Percentiles rank a stretch among this genome's conserved stretches.
These are phyloP conservation scores for Julus scanicus DNA, from an alignment of 2,888 invertebrate genomes.

Conservation along the genomic window DNA sequence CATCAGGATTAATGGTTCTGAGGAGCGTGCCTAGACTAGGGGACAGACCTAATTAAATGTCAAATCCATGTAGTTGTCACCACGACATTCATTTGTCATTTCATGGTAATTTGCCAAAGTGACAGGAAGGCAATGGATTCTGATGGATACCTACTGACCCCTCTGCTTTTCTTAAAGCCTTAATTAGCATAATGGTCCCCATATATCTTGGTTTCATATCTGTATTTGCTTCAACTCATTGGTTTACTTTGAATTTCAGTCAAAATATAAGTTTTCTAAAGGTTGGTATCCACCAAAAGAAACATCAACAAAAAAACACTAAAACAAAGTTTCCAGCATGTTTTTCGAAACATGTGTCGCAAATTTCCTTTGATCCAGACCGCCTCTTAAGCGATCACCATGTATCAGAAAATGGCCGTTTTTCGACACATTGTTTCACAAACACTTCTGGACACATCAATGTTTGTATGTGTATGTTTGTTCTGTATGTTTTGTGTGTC, in stretches of 20 bases:
- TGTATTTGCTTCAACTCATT: neutral
- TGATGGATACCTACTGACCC: neutral
- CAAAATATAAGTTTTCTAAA: too few species aligned
- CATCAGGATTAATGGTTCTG: neutral
- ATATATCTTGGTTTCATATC: neutral
- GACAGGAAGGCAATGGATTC: neutral
- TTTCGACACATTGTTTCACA: too few species aligned
- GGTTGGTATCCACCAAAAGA: too few species aligned
- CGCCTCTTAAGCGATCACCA: too few species aligned
- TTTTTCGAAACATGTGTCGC: too few species aligned
- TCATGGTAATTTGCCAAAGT: neutral
- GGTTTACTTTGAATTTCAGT: neutral
- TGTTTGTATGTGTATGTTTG: too few species aligned
- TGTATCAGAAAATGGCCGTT: too few species aligned
- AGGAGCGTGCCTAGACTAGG: neutral
- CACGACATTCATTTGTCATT: constrained; percentile 17
- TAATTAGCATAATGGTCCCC: neutral
- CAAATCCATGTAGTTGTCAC: constrained; percentile 28
- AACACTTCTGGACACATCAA: too few species aligned
- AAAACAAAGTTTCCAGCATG: too few species aligned
- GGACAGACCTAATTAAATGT: neutral
- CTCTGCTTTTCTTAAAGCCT: neutral
- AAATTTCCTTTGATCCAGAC: too few species aligned
- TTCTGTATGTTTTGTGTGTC: too few species aligned
- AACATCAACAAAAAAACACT: too few species aligned